A percentile compares a stretch with the other conserved stretches of the same genome.
These are phyloP conservation scores for Norana najaformis DNA, from an alignment of 2,888 invertebrate genomes.

Conservation along the genomic window DNA sequence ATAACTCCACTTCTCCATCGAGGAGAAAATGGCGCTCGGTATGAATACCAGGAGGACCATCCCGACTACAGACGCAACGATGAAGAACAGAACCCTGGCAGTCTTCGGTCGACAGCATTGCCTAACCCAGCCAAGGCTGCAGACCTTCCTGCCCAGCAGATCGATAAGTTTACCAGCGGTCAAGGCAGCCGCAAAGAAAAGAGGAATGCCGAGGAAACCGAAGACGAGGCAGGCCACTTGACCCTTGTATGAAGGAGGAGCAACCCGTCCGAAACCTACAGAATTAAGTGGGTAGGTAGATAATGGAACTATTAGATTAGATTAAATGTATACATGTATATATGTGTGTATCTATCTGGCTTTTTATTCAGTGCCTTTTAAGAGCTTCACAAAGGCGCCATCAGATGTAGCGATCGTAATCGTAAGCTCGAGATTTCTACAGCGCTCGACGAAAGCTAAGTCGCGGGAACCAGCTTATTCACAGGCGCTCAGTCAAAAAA, in stretches of 20 bases:
- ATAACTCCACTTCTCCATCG: constrained; percentile 28
- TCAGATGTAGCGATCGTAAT: no score
- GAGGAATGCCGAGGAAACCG: constrained; percentile 35
- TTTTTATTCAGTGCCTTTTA: constrained; percentile 30
- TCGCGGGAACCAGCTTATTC: no score
- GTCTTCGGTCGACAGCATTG: neutral
- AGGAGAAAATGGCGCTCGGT: constrained; percentile 19
- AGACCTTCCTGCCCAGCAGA: neutral
- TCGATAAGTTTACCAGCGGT: constrained; percentile 8
- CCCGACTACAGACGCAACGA: neutral
- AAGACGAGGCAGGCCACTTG: constrained; percentile 33
- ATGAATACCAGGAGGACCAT: constrained; percentile 9
- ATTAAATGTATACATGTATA: no score
- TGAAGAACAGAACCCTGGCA: neutral
- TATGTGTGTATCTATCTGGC: constrained; percentile 34
- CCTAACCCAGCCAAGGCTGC: neutral
- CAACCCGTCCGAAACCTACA: neutral
- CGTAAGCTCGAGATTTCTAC: no score
- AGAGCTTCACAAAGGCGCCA: no score
- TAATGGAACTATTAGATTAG: no score
- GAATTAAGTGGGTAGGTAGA: no score
- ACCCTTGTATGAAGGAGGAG: neutral
- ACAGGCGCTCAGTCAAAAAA: no score
- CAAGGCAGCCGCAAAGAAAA: constrained; percentile 25
- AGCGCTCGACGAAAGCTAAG: no score